Evolutionary conservation across 1,140 invertebrate species (phyloP).

Genomic region (Calosoma granatense): DNA sequence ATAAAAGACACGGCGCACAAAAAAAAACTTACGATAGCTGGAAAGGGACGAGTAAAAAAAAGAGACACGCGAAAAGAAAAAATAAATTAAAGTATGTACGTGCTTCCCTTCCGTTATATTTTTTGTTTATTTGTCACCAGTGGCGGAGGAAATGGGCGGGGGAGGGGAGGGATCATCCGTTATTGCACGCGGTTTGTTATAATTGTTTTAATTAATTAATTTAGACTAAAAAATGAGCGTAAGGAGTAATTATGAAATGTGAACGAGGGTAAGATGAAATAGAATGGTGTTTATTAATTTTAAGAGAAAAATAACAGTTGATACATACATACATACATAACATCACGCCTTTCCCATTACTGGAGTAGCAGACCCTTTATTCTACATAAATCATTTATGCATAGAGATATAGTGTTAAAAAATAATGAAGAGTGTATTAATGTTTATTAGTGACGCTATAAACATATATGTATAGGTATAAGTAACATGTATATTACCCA

Average conservation of each 20-base stretch:
- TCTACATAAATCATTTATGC: too few species aligned
- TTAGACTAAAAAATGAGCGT: not conserved
- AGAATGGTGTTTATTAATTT: too few species aligned
- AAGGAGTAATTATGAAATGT: not conserved
- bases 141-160: not conserved
- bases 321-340: too few species aligned
- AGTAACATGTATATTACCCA: too few species aligned
- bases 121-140: not conserved
- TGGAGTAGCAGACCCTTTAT: too few species aligned
- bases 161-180: not conserved
- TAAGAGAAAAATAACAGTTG: too few species aligned
- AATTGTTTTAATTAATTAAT: constrained; percentile 6
- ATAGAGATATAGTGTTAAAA: too few species aligned
- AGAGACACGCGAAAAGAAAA: constrained; percentile 1
- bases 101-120: not conserved
- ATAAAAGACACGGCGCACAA: constrained; percentile 20
- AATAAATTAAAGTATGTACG: not conserved
- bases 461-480: too few species aligned
- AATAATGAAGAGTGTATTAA: too few species aligned
- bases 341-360: too few species aligned
- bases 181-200: not conserved
- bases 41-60: constrained; percentile 17
- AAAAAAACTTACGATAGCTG: constrained; percentile 18
- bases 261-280: not conserved
- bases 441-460: too few species aligned